A percentile compares a stretch with the other conserved stretches of the same genome.
Evolutionary conservation across 2,888 invertebrate species (phyloP).

Genomic region (Latrodectus elegans): DNA sequence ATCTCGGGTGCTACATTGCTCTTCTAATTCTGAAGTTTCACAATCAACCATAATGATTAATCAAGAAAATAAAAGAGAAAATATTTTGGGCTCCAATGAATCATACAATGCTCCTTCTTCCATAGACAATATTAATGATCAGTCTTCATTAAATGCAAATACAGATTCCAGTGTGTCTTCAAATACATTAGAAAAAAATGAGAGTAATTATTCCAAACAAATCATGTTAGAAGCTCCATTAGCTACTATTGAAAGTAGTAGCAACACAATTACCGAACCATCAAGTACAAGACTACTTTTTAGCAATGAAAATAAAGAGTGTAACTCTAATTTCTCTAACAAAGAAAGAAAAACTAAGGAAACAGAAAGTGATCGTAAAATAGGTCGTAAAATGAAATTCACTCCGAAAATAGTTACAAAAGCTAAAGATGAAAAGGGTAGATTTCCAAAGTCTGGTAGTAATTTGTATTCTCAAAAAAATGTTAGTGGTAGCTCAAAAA

Average conservation of each 20-base stretch:
- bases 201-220: neutral
- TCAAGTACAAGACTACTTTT: neutral
- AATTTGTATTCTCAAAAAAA: too few relatives aligned
- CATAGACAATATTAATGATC: neutral
- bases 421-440: neutral
- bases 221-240: neutral
- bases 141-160: neutral
- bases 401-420: neutral
- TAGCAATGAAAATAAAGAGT: neutral
- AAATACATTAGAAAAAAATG: neutral
- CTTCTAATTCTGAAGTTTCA: slow-evolving; percentile 42
- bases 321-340: neutral
- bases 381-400: neutral
- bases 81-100: neutral
- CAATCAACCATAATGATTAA: slow-evolving; percentile 4
- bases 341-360: neutral
- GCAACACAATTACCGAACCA: neutral
- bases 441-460: too few relatives aligned
- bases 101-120: neutral
- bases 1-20: slow-evolving; percentile 9
- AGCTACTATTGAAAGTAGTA: neutral
- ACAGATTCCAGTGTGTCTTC: neutral
- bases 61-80: slow-evolving; percentile 2
- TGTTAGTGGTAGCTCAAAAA: too few relatives aligned
- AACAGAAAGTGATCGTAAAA: neutral